A percentile compares a stretch with the other conserved stretches of the same genome.
Evolutionary conservation across 2,113 vertebrate genomes (phyloP).

Genomic region (Neotragus pygmaeus): DNA sequence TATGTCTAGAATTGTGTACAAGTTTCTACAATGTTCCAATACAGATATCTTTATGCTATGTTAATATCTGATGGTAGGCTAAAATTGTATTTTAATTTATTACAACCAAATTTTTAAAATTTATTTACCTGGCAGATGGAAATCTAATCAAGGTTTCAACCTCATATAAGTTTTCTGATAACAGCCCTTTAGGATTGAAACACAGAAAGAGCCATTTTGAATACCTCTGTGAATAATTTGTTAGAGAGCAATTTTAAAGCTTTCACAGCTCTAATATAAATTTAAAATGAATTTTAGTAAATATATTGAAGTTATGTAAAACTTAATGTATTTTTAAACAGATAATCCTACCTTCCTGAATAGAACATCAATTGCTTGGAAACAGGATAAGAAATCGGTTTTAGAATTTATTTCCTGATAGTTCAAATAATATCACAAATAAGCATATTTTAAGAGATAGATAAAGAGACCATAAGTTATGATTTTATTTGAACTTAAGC

Average conservation of each 20-base stretch:
- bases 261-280: constrained; percentile 52
- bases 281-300: constrained; percentile 69
- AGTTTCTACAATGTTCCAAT: neutral
- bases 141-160: constrained; percentile 39
- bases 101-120: neutral
- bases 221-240: constrained; percentile 60
- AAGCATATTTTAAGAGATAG: neutral
- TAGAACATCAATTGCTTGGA: constrained; percentile 31
- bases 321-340: constrained; percentile 66
- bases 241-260: constrained; percentile 61
- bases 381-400: constrained; percentile 25
- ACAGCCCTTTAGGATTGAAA: neutral
- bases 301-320: constrained; percentile 55
- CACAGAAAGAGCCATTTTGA: constrained; percentile 35
- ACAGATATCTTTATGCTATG: neutral
- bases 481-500: neutral
- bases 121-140: neutral
- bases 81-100: constrained; percentile 1
- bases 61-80: neutral
- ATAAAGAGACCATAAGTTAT: neutral
- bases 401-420: constrained; percentile 17
- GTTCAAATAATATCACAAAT: constrained; percentile 28
- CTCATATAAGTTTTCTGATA: constrained; percentile 26
- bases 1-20: neutral
- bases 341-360: constrained; percentile 37